Conservation (phyloP, 2,113 vertebrate genomes). For the Cryptotis parvus region DNA sequence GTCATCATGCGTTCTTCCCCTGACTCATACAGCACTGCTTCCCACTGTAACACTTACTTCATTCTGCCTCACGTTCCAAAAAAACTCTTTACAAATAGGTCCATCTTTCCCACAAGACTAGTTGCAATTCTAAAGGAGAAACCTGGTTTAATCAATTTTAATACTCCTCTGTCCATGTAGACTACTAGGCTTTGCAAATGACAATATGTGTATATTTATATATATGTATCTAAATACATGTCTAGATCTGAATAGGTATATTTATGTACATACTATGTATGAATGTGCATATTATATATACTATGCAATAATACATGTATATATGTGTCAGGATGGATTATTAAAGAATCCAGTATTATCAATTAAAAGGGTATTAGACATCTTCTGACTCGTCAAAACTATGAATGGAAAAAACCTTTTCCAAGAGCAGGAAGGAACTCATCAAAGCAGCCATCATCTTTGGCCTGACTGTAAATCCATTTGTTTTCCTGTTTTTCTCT, state of each 20-base stretch:
- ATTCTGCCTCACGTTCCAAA: conserved; percentile 48
- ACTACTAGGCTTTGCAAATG: neutral
- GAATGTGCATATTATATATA: neutral
- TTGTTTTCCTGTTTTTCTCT: conserved; percentile 56
- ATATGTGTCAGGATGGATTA: neutral
- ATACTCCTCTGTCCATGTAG: neutral
- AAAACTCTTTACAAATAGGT: conserved; percentile 22
- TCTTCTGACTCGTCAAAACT: neutral
- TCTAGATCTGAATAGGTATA: too few relatives aligned
- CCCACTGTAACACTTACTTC: neutral
- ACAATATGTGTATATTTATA: neutral
- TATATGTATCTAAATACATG: too few relatives aligned
- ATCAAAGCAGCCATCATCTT: conserved; percentile 39
- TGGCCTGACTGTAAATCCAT: neutral
- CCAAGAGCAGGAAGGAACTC: conserved; percentile 39
- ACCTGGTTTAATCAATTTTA: conserved; percentile 8
- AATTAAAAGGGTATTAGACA: neutral
- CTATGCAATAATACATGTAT: neutral
- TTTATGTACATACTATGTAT: neutral
- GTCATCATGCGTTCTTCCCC: neutral
- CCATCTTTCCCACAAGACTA: conserved; percentile 3
- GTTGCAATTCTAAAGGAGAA: conserved; percentile 28
- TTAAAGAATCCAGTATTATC: conserved; percentile 31
- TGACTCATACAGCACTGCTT: conserved; percentile 20
- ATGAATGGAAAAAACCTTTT: conserved; percentile 26